Conservation (phyloP, 92 coral and sea anemone species). For the Porites lobata region DNA sequence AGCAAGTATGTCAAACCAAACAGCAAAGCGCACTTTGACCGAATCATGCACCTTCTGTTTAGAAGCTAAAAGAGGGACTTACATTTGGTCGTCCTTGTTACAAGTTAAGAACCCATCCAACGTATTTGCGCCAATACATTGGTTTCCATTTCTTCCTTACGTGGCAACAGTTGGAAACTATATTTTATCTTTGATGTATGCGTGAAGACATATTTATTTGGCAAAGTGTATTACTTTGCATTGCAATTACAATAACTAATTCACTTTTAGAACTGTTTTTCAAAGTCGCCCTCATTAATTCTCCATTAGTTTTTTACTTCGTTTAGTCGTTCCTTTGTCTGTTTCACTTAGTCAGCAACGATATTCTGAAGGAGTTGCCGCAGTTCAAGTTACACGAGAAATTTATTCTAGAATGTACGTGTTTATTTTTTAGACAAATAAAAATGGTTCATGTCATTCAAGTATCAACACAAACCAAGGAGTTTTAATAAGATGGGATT, state of each 20-base stretch:
- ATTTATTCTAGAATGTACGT: not conserved
- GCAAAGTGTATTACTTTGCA: constrained; percentile 2
- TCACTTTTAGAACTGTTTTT: too few relatives aligned
- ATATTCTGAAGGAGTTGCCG: not conserved
- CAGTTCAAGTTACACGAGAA: not conserved
- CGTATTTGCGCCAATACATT: too few relatives aligned
- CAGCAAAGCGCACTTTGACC: too few relatives aligned
- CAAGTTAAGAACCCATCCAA: too few relatives aligned
- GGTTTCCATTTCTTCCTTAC: not conserved
- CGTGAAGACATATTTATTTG: constrained; percentile 20
- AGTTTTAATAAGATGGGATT: not conserved
- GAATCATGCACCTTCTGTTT: too few relatives aligned
- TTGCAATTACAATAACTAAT: not conserved
- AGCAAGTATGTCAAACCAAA: too few relatives aligned
- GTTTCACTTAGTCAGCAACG: too few relatives aligned
- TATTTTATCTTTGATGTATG: not conserved
- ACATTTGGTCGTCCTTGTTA: too few relatives aligned
- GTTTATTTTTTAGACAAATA: constrained; percentile 13
- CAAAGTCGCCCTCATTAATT: too few relatives aligned
- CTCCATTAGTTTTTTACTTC: too few relatives aligned
- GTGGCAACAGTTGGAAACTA: not conserved
- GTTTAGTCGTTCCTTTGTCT: not conserved
- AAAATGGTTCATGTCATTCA: not conserved
- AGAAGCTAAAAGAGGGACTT: too few relatives aligned
- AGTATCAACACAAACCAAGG: not conserved